A percentile compares a stretch with the other conserved stretches of the same genome.
These are phyloP conservation scores for Otus sunia DNA, from an alignment of 2,113 vertebrate species.

Conservation along the genomic window DNA sequence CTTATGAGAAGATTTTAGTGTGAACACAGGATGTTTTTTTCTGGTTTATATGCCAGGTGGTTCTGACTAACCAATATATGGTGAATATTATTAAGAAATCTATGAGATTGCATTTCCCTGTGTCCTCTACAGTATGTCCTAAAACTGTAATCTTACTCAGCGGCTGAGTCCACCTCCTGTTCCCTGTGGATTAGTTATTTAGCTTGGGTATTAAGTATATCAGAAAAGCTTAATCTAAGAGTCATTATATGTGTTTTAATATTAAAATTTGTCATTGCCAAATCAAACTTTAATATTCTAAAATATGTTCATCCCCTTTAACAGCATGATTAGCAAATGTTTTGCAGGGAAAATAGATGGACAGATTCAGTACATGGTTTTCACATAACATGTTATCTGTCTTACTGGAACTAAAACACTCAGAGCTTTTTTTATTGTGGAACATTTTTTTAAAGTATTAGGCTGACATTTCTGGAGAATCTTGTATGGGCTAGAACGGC, in stretches of 20 bases:
- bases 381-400: background rate
- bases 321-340: conserved; percentile 47
- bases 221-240: conserved; percentile 52
- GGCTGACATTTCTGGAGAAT: background rate
- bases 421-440: background rate
- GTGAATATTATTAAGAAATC: conserved; percentile 45
- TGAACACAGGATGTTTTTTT: background rate
- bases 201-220: conserved; percentile 49
- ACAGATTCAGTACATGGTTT: background rate
- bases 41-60: background rate
- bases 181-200: conserved; percentile 62
- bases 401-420: conserved; percentile 4
- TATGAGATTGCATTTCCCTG: conserved; percentile 34
- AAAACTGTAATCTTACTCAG: conserved; percentile 49
- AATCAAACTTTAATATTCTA: conserved; percentile 55
- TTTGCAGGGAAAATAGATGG: background rate
- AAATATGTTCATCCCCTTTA: conserved; percentile 48
- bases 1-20: background rate
- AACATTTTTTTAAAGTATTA: background rate
- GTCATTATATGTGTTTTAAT: conserved; percentile 61
- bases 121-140: conserved; percentile 34
- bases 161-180: conserved; percentile 9
- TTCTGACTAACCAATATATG: conserved; percentile 16
- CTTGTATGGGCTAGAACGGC: background rate
- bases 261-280: conserved; percentile 50